phyloP scores from a whole-genome alignment of 2,113 vertebrate species.

The Pelvicachromis taeniatus region DNA sequence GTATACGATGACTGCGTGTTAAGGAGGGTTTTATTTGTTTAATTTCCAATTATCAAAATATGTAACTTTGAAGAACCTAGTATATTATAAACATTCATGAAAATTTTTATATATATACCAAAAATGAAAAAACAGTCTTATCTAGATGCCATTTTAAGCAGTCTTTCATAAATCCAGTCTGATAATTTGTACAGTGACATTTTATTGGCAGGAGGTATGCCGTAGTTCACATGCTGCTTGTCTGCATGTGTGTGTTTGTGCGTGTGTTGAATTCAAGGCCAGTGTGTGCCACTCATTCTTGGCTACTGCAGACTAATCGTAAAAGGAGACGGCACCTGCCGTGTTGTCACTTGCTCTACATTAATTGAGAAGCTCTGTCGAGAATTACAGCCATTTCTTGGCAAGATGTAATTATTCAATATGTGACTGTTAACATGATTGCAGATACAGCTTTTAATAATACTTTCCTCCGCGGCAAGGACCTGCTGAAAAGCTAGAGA shows the following conservation, averaged over 20 bases:
- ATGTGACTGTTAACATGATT: not conserved
- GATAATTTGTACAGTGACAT: not conserved
- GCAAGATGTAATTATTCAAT: not conserved
- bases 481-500: not conserved
- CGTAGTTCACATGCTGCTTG: not conserved
- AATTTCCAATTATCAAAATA: not conserved
- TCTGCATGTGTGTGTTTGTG: not conserved
- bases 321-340: conserved; percentile 57
- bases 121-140: not conserved
- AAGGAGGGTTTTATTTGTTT: not conserved
- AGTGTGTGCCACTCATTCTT: not conserved
- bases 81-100: too few relatives aligned
- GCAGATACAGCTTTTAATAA: not conserved
- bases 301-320: conserved; percentile 51
- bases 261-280: not conserved
- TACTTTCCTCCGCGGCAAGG: not conserved
- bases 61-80: not conserved
- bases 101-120: not conserved
- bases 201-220: not conserved
- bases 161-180: not conserved
- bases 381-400: conserved; percentile 4
- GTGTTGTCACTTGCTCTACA: conserved; percentile 23
- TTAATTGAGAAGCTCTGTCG: conserved; percentile 5
- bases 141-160: not conserved
- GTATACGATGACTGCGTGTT: not conserved